Evolutionary conservation across 1,140 invertebrate species (phyloP).

Genomic region (Lithobius niger): DNA sequence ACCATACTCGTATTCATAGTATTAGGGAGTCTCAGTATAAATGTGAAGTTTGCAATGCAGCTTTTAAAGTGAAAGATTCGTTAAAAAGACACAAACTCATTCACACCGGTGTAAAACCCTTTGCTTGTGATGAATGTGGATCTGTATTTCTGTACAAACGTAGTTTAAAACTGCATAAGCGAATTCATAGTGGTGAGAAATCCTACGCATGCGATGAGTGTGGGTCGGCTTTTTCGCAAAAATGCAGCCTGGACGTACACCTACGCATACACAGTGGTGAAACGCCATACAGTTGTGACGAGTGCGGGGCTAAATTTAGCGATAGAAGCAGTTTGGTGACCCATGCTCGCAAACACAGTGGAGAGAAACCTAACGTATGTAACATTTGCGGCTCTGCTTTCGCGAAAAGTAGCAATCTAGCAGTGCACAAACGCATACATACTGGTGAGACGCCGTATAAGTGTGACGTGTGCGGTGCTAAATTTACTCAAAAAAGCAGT

Average conservation of each 20-base stretch:
- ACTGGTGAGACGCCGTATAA: neutral
- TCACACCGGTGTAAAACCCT: too few relatives aligned
- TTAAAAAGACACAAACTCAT: too few relatives aligned
- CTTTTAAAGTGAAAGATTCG: too few relatives aligned
- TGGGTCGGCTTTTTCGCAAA: neutral
- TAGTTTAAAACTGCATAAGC: too few relatives aligned
- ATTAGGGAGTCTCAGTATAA: too few relatives aligned
- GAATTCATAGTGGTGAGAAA: neutral
- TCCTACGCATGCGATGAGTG: neutral
- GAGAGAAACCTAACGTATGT: constrained; percentile 36
- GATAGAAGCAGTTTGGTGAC: neutral
- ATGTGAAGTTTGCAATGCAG: too few relatives aligned
- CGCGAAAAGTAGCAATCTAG: constrained; percentile 7
- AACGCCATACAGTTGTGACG: neutral
- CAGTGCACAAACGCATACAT: constrained; percentile 11
- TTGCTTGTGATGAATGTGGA: too few relatives aligned
- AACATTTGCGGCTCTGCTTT: constrained; percentile 39
- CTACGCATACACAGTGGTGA: neutral
- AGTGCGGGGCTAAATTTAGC: neutral
- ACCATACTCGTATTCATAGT: too few relatives aligned
- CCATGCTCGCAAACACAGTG: constrained; percentile 12
- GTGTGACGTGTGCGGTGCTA: constrained; percentile 4
- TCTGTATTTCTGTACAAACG: too few relatives aligned
- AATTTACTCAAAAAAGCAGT: constrained; percentile 8
- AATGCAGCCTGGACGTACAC: neutral